Base-by-base conservation (phyloP, 30 jellyfish, hydroid and myxozoan species). In the Hydractinia symbiolongicarpus region DNA sequence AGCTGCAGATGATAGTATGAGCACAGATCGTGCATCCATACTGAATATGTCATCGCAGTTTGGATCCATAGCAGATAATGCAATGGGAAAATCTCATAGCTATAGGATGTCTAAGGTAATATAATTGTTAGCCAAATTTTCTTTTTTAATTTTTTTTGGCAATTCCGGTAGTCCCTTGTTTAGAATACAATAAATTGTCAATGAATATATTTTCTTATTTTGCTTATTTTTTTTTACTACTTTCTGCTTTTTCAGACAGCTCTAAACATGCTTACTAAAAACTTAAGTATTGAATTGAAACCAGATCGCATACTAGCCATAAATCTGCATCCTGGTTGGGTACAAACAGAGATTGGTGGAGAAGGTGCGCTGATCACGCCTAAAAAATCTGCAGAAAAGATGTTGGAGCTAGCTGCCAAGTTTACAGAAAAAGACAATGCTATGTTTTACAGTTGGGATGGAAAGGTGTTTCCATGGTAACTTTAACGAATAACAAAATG, bases 261-360 rank as follows among this genome's bases (percentile, higher is more conserved):
- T 49, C 73, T 87, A 73, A 91, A 91, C 80, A 91, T 91, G 96
- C 87, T 91, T 61, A 86, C 91, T 69, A 91, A 86, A 88, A 86
- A 80, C 68, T 85, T 91, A 14, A 80, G 95, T 84, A 79, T 85
- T 30, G 98, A 91, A 70, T 66, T 91, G 73, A 86, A 91, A 79
- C 77, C 71, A 9, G 96, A 91, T 79, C 75, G 79, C 40, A 82
- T 91, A 30, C 77, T 91, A 57, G 98, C 91, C 1, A 94, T 83
- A 19, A 17, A 79, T 55, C 44, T 91, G 68, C 91, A 87, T 72
- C 98, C 98, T 50, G 98, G 98, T 11, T 83, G 94, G 94, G 98
- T 91, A 10, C 77, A 85, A 73, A 91, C 98, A 14, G 95, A 82
- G 7, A 73, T 83, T 86, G 98, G 98, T 13, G 74, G 74, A n/a